Conservation (phyloP, 2,113 vertebrate genomes). For the Perognathus longimembris region DNA sequence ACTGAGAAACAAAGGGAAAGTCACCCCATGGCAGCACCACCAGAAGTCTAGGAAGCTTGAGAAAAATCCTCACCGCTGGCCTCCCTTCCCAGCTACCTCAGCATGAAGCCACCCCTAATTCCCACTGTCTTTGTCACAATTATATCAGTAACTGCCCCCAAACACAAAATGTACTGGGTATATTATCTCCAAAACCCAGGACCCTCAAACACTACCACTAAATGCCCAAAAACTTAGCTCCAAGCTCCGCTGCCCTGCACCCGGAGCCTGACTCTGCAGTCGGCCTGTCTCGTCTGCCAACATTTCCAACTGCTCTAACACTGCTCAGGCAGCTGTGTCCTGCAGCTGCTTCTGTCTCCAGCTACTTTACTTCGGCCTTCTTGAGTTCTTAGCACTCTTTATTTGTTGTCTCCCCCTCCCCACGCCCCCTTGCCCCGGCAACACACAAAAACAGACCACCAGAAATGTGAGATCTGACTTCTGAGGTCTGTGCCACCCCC, state of each 20-base stretch:
- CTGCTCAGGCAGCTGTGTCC: slow-evolving; percentile 13
- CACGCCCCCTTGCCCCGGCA: not conserved
- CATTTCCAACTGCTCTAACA: slow-evolving; percentile 38
- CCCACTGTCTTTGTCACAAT: not conserved
- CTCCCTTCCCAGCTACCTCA: not conserved
- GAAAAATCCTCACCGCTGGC: not conserved
- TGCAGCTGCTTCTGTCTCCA: not conserved
- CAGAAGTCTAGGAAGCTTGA: not conserved
- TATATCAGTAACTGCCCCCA: not conserved
- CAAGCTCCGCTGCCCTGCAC: not conserved
- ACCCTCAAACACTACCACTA: not conserved
- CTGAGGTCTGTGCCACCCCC: not conserved
- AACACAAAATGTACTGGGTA: not conserved
- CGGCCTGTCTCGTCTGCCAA: slow-evolving; percentile 78
- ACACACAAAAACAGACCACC: not conserved
- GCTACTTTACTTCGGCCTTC: not conserved
- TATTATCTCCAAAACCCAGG: not conserved
- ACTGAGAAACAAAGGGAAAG: slow-evolving; percentile 44
- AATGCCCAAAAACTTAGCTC: not conserved
- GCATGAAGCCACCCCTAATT: not conserved
- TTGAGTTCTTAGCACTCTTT: not conserved
- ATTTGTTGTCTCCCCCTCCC: not conserved
- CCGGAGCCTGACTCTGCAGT: slow-evolving; percentile 38
- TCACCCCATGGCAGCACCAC: accelerated
- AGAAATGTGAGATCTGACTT: not conserved